Conservation (phyloP, 2,888 invertebrate species). For the Smittia aterrima region DNA sequence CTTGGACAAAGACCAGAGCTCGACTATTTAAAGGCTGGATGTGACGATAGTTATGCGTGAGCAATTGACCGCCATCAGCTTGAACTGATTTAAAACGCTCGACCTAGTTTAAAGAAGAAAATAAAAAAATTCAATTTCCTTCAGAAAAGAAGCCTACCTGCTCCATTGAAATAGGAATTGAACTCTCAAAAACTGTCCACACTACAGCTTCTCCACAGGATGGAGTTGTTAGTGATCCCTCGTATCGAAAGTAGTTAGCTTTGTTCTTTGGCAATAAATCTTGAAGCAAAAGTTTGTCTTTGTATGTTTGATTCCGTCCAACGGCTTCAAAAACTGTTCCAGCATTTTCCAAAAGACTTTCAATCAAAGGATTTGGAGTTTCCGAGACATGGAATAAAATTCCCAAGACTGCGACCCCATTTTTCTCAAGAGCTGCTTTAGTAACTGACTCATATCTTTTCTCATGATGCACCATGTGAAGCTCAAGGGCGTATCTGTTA, state of each 20-base stretch:
- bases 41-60: conserved; percentile 56
- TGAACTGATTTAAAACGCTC: conserved; percentile 53
- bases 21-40: conserved; percentile 52
- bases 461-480: conserved; percentile 67
- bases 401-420: conserved; percentile 65
- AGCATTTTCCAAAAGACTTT: conserved; percentile 46
- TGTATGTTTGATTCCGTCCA: conserved; percentile 45
- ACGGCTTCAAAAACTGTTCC: conserved; percentile 47
- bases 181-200: conserved; percentile 66
- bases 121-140: background rate
- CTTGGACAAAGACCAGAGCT: conserved; percentile 42
- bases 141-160: conserved; percentile 50
- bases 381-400: conserved; percentile 58
- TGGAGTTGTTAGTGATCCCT: conserved; percentile 74
- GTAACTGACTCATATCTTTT: conserved; percentile 52
- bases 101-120: conserved; percentile 47
- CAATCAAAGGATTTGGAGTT: conserved; percentile 42
- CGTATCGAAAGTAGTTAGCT: conserved; percentile 60
- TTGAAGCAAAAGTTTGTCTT: conserved; percentile 44
- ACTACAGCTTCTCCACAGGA: conserved; percentile 69
- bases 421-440: conserved; percentile 56
- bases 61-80: conserved; percentile 48
- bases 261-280: conserved; percentile 59
- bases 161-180: conserved; percentile 56
- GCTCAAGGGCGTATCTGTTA: conserved; percentile 60